phyloP scores from a whole-genome alignment of 2,888 invertebrate genomes.

The Chaetoderma sp. region DNA sequence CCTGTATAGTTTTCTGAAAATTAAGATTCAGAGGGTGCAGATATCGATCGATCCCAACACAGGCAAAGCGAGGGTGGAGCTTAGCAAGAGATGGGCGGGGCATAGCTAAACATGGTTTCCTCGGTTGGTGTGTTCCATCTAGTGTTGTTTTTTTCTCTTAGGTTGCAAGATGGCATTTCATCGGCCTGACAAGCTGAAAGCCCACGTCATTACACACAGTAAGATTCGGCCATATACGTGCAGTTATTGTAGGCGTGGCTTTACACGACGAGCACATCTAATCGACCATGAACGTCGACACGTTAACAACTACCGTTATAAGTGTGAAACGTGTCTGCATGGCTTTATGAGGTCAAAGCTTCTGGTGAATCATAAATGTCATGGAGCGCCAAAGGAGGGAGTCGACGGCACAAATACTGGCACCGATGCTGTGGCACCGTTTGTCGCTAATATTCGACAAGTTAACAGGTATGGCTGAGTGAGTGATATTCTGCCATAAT shows the following conservation, averaged over 20 bases:
- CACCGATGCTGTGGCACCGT: constrained; percentile 4
- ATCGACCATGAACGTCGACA: constrained; percentile 67
- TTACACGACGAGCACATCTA: constrained; percentile 66
- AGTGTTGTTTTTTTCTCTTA: too few relatives aligned
- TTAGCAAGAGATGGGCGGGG: too few relatives aligned
- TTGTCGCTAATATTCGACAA: not conserved
- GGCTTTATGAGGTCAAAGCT: constrained; percentile 62
- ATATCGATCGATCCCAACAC: too few relatives aligned
- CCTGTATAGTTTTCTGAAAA: too few relatives aligned
- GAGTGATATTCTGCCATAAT: too few relatives aligned
- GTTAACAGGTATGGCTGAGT: not conserved
- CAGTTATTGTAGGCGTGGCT: constrained; percentile 65
- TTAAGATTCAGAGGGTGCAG: too few relatives aligned
- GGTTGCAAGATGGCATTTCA: constrained; percentile 78
- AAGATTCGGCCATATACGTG: constrained; percentile 68
- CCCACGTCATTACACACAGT: constrained; percentile 76
- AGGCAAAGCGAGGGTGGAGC: too few relatives aligned
- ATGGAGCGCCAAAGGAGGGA: too few relatives aligned
- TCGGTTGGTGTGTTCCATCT: too few relatives aligned
- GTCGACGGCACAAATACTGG: too few relatives aligned
- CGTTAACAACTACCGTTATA: constrained; percentile 55
- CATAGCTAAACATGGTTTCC: too few relatives aligned
- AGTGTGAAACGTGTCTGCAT: constrained; percentile 59
- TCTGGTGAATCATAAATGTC: constrained; percentile 62
- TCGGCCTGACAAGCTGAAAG: constrained; percentile 75